Evolutionary conservation across 2,888 invertebrate species (phyloP), one percentile per base, ranked within the genome.

Genomic region (Anagyrus pseudococci): DNA sequence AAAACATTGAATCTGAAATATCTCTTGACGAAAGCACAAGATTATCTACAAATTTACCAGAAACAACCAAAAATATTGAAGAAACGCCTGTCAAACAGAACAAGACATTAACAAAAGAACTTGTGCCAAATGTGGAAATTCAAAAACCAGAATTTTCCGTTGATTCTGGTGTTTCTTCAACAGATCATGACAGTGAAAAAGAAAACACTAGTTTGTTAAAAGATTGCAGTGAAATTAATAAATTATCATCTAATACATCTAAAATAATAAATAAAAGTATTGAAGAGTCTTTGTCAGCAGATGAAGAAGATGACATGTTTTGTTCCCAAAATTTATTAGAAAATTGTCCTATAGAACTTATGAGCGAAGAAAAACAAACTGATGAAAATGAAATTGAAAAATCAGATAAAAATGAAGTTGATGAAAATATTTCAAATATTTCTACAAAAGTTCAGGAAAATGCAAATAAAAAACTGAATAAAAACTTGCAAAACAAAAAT

Each of bases 291-390:
- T n/a, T n/a, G n/a, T n/a, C n/a, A n/a, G n/a, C n/a, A n/a, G 53
- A 48, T 23, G 57, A 63, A 15, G 58, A 67, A 6, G 60, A 63
- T 17, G 59, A 63, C 20, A 67, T 61, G 47, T 61, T 58, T n/a
- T 57, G 19, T 37, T 67, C 66, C 17, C 66, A 63, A 61, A 60
- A 54, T 58, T 48, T 67, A 43, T 46, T 67, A 29, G 17, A 64
- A 40, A 43, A 61, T 37, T 61, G 53, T 54, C 55, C 60, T 41
- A 55, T 66, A 43, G 47, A 26, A 13, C 57, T 50, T 33, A 8
- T 57, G 10, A 20, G 55, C n/a, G 62, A 66, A 43, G 59, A 62
- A 41, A 53, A 61, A 19, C 46, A 58, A 40, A 23, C 8, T 46
- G n/a, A 55, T 56, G 22, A 61, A 13, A 2, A 4, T 29, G 25